Percentiles rank a stretch among this genome's conserved stretches.
phyloP scores from a whole-genome alignment of 2,888 invertebrate genomes.

The Rhabditoides inermis region DNA sequence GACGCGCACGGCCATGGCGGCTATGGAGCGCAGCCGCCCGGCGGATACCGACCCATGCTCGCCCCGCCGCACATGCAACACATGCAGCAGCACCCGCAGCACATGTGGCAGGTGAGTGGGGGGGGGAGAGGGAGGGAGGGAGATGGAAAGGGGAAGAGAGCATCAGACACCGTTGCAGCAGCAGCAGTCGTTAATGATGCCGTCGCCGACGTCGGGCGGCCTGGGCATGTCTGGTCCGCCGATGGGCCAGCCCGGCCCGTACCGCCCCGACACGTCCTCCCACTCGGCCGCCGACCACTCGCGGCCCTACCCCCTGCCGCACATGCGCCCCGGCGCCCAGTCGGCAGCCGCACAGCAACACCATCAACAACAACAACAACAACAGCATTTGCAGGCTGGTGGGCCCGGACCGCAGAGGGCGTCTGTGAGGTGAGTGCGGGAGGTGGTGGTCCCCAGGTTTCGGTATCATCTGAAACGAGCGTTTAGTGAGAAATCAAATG shows the following conservation, averaged over 20 bases:
- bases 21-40: neutral
- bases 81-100: neutral
- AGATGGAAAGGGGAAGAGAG: neutral
- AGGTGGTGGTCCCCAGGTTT: no score
- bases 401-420: no score
- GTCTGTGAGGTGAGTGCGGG: no score
- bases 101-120: neutral
- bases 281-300: conserved; percentile 2
- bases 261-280: neutral
- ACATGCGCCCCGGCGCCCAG: conserved; percentile 1
- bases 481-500: no score
- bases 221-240: neutral
- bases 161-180: neutral
- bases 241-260: conserved; percentile 1
- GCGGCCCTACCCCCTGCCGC: conserved; percentile 3
- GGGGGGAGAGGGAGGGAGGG: neutral
- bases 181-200: neutral
- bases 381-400: no score
- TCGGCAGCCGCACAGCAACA: no score
- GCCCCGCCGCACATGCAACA: neutral
- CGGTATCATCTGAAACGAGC: no score
- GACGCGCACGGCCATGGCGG: neutral
- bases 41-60: neutral
- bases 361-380: no score
- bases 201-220: neutral